Evolutionary conservation across 2,797 vertebrate genomes (phyloP), one percentile per base, ranked within the genome.

Genomic region (Columba guinea): DNA sequence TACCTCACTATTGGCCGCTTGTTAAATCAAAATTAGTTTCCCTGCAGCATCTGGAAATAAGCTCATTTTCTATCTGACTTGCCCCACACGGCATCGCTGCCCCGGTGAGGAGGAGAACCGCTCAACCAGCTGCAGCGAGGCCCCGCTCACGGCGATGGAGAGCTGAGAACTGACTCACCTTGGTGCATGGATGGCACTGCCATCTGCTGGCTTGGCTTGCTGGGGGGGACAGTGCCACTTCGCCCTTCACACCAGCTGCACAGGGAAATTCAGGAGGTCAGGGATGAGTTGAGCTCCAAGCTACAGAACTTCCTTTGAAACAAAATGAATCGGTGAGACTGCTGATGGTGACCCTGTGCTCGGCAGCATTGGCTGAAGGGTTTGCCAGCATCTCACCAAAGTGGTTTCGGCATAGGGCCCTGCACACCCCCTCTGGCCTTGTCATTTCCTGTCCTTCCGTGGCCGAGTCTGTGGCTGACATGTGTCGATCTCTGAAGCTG

Each of bases 1-100:
- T 96, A 94, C 89, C 95, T 97, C 92, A 64, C 34, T 88, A 26
- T 55, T 53, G 89, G 64, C 79, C 83, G 62, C 53, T 84, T 51
- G 26, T 46, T 78, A 30, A 76, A 73, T 73, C 56, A 59, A 59
- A 91, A 65, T 34, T 13, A 84, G 22, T 69, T 92, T 82, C 55
- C 64, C 58, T 55, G 58, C 56, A 60, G 91, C 37, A 83, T 35
- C 62, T 90, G 91, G 77, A 84, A 85, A 87, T 39, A 49, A 92
- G 78, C 26, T 32, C 30, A 13, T 94, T 93, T 94, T 90, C 69
- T 71, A 0, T 27, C 51, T 77, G 73, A 32, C 60, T 93, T 76
- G 60, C 49, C n/a, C 44, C 1, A 0, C n/a, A 2, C 2, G 24
- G 55, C 46, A 67, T 70, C 22, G 5, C 41, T 69, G 41, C n/a